phyloP scores from a whole-genome alignment of 1,140 invertebrate genomes.

The Dinoponera quadriceps region DNA sequence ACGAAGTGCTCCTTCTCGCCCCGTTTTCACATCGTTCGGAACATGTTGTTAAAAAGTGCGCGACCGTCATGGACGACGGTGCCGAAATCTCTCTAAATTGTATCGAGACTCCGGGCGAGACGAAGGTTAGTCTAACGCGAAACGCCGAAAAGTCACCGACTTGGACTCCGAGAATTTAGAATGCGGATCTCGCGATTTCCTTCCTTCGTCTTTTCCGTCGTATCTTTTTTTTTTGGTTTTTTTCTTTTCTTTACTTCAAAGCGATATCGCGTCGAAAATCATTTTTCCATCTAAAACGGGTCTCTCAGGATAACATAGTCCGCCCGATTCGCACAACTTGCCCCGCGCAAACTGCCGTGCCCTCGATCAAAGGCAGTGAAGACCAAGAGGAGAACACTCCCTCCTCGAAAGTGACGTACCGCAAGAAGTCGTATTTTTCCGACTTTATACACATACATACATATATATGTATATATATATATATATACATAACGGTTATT shows the following conservation, averaged over 20 bases:
- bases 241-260: not conserved
- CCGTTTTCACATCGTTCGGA: conserved; percentile 26
- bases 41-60: conserved; percentile 20
- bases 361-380: conserved; percentile 80
- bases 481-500: not conserved
- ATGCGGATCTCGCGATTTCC: not conserved
- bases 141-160: not conserved
- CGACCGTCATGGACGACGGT: not conserved
- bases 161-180: not conserved
- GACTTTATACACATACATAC: no score
- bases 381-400: conserved; percentile 67
- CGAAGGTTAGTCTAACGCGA: conserved; percentile 5
- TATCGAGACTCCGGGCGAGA: conserved; percentile 8
- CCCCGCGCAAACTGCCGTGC: conserved; percentile 45
- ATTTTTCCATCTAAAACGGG: not conserved
- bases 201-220: no score
- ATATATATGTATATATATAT: no score
- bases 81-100: not conserved
- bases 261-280: not conserved
- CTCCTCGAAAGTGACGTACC: not conserved
- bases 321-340: conserved; percentile 14
- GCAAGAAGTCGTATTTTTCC: not conserved
- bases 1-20: conserved; percentile 13
- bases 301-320: not conserved
- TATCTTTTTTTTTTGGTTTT: no score